Evolutionary conservation across 1,140 invertebrate species (phyloP).

Genomic region (Pentalonia nigronervosa): DNA sequence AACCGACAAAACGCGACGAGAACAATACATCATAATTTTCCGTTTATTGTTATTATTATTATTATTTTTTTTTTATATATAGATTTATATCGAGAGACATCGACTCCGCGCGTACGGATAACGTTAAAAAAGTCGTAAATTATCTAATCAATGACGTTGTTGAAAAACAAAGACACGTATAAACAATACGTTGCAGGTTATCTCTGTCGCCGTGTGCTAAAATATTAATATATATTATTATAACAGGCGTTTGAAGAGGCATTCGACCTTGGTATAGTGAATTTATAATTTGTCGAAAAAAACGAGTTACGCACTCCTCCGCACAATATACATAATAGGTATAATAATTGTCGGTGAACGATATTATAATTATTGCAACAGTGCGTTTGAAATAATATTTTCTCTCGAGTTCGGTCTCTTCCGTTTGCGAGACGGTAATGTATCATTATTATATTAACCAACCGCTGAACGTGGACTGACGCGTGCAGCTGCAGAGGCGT

Average conservation of each 20-base stretch:
- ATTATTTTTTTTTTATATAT: background rate
- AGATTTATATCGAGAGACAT: background rate
- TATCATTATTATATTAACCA: background rate
- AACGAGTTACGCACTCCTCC: background rate
- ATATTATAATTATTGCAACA: background rate
- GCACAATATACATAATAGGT: background rate
- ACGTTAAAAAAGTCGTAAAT: conserved; percentile 13
- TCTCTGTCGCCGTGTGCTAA: background rate
- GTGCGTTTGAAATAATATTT: background rate
- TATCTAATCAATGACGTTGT: conserved; percentile 30
- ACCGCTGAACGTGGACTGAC: background rate
- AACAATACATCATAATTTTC: background rate
- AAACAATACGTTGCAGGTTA: background rate
- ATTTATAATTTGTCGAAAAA: conserved; percentile 28
- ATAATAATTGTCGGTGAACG: background rate
- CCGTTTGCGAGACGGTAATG: background rate
- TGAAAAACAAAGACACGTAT: background rate
- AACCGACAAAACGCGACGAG: background rate
- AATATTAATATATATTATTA: background rate
- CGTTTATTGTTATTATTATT: background rate
- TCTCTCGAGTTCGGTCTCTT: background rate
- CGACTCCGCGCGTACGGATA: background rate
- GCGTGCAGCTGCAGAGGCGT: background rate
- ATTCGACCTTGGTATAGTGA: background rate
- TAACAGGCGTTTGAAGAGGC: too few species aligned